Conservation (phyloP, 2,797 vertebrate genomes). For the Miichthys miiuy region DNA sequence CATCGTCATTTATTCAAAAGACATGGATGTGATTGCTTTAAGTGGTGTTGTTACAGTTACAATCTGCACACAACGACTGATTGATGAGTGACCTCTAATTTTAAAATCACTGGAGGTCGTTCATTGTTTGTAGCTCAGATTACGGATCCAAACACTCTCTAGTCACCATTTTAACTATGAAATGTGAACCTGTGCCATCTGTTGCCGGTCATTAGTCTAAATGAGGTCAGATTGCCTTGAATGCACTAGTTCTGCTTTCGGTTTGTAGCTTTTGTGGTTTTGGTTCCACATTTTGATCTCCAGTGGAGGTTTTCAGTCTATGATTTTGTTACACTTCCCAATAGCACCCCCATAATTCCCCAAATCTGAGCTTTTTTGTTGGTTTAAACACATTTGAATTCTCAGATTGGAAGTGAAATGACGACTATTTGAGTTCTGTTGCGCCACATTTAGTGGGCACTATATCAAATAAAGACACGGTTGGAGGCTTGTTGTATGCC, state of each 20-base stretch:
- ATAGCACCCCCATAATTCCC: neutral
- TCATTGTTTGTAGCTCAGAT: conserved; percentile 32
- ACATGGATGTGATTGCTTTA: neutral
- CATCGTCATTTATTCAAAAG: neutral
- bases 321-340: neutral
- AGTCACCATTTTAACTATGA: conserved; percentile 29
- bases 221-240: conserved; percentile 37
- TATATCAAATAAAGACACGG: neutral
- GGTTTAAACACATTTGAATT: neutral
- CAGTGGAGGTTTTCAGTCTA: too few species aligned
- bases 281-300: conserved; percentile 34
- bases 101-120: neutral
- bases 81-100: neutral
- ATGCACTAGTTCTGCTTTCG: conserved; percentile 33
- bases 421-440: neutral
- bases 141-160: conserved; percentile 22
- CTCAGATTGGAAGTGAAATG: neutral
- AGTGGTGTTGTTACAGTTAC: neutral
- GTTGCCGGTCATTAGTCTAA: conserved; percentile 37
- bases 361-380: neutral
- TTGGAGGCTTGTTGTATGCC: neutral
- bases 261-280: neutral
- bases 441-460: neutral
- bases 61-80: neutral
- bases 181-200: conserved; percentile 57